Base-by-base conservation (phyloP, 2,888 invertebrate species). In the Ommatoiulus sabulosus region DNA sequence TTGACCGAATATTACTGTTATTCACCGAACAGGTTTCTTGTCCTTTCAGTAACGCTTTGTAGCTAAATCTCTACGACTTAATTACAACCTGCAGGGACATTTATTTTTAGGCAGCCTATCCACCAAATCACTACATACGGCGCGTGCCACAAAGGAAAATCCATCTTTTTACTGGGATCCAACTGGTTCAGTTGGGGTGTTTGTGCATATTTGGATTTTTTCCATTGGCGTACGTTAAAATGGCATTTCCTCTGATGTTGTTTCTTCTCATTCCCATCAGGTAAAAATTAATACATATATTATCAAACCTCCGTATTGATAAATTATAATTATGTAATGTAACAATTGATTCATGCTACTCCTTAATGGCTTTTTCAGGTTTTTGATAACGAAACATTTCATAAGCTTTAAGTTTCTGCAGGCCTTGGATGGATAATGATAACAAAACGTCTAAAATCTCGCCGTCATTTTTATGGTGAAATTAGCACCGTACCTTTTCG, bases 161-260 rank as follows among this genome's bases (percentile, higher is more conserved):
- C 57, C 94, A 94, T 91, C 91, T 92, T 89, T 94, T 94, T 91
- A 93, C 93, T 4, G 91, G 92, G 17, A 92, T 92, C 87, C 93
- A 94, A 91, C 91, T 93, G 86, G 88, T 93, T 48, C 93, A 93
- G 90, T 91, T 93, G 89, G 90, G 91, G 12, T 91, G 92, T 20
- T 92, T 93, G 91, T 93, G 93, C 89, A 91, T 92, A 86, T 92
- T 93, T 89, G 93, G 93, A 72, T 93, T 93, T 89, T 92, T 92
- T 46, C 93, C 93, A 3, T 93, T 92, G 92, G 92, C 93, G n/a
- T 93, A 93, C 92, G 93, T 94, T 91, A 94, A 94, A 91, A 94
- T 94, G 94, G 93, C 94, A 90, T 95, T 94, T 92, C 94, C 94
- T 8, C 92, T 95, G 84, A 91, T 93, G 86, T 91, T 93, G 89